Evolutionary conservation across 2,888 invertebrate species (phyloP).

Genomic region (Rhamnusium bicolor): DNA sequence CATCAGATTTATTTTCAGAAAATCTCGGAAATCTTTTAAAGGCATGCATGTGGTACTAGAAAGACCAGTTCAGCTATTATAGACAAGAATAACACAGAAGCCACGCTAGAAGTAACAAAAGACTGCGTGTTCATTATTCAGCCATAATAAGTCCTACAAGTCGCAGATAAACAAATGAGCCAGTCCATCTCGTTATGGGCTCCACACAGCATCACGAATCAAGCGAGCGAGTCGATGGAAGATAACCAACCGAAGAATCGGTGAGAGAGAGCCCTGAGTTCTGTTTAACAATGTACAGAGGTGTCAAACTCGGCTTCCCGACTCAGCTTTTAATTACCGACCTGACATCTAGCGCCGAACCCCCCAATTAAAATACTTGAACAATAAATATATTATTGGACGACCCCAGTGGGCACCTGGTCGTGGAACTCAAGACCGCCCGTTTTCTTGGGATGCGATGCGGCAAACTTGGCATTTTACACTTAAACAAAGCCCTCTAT

Average conservation of each 20-base stretch:
- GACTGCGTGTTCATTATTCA: conserved; percentile 68
- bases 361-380: conserved; percentile 69
- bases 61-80: conserved; percentile 23
- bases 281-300: conserved; percentile 69
- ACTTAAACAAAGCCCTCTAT: conserved; percentile 36
- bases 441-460: conserved; percentile 47
- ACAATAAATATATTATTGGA: conserved; percentile 67
- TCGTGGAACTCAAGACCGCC: conserved; percentile 44
- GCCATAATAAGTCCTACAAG: conserved; percentile 67
- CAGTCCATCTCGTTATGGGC: conserved; percentile 67
- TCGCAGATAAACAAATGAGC: conserved; percentile 70
- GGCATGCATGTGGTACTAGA: conserved; percentile 2
- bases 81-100: conserved; percentile 33
- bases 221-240: conserved; percentile 61
- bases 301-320: conserved; percentile 70
- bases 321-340: conserved; percentile 70
- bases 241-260: conserved; percentile 61
- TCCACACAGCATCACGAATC: conserved; percentile 66
- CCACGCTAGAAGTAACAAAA: conserved; percentile 57
- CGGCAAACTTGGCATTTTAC: conserved; percentile 38
- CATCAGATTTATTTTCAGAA: background rate
- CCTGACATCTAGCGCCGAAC: conserved; percentile 70
- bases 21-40: background rate
- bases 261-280: conserved; percentile 37
- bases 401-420: conserved; percentile 53